phyloP scores from a whole-genome alignment of 2,113 vertebrate species.

The Chunga burmeisteri region DNA sequence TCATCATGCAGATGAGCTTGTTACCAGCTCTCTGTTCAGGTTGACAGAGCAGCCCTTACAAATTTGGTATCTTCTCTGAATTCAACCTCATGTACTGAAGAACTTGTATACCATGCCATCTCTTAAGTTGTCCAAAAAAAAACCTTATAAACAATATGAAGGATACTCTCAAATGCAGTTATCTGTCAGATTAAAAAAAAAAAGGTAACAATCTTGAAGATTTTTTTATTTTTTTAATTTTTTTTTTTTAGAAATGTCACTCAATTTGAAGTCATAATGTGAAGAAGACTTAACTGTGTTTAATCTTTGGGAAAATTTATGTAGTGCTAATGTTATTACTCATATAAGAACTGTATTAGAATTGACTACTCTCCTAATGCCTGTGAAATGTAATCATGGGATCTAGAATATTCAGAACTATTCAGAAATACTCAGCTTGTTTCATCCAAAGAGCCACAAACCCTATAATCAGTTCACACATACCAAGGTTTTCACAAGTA shows the following conservation, averaged over 20 bases:
- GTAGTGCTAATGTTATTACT: not conserved
- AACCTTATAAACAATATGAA: not conserved
- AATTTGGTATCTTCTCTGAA: not conserved
- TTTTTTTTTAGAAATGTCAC: not conserved
- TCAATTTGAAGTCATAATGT: not conserved
- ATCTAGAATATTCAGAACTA: not conserved
- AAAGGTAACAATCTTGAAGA: not conserved
- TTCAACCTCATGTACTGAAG: not conserved
- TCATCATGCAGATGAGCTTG: not conserved
- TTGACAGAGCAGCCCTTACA: not conserved
- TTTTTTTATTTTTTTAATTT: no score
- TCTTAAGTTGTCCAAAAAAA: not conserved
- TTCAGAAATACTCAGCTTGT: not conserved
- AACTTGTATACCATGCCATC: not conserved
- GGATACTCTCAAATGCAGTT: not conserved
- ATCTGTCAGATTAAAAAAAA: not conserved
- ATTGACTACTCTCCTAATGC: not conserved
- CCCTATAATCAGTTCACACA: not conserved
- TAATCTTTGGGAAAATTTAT: not conserved
- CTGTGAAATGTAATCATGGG: not conserved
- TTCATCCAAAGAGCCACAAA: not conserved
- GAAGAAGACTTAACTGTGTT: not conserved
- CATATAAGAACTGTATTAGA: not conserved
- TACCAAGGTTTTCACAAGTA: not conserved
- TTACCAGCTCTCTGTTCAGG: not conserved